Percentiles rank a stretch among this genome's conserved stretches.
Conservation (phyloP, 2,113 vertebrate species). For the Pelusios castaneus region DNA sequence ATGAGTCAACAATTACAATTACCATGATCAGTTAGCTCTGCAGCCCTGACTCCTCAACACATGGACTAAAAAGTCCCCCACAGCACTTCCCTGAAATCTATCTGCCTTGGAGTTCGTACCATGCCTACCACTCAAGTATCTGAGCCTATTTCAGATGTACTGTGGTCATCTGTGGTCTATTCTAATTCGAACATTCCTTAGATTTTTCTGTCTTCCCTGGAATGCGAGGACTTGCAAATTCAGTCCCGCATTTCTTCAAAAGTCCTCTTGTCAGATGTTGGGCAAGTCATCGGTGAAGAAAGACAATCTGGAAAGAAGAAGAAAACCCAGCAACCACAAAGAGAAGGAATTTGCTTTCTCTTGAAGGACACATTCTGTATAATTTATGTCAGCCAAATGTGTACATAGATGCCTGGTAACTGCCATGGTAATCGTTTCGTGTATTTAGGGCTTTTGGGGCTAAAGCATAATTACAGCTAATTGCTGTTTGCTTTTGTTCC, state of each 20-base stretch:
- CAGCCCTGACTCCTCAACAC: neutral
- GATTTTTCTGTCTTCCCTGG: neutral
- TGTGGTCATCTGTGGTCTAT: neutral
- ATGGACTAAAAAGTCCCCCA: neutral
- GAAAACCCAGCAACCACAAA: neutral
- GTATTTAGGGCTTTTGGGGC: slow-evolving; percentile 19
- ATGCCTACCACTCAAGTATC: neutral
- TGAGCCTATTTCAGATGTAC: neutral
- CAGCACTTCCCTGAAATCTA: neutral
- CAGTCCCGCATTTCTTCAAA: neutral
- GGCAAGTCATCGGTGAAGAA: neutral
- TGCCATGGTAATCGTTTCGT: neutral
- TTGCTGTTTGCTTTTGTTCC: slow-evolving; percentile 45
- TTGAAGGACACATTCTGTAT: neutral
- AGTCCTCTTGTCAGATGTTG: neutral
- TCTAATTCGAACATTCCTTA: neutral
- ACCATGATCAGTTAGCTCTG: neutral
- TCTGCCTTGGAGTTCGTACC: neutral
- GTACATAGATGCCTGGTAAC: neutral
- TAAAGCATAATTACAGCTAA: slow-evolving; percentile 42
- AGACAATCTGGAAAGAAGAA: neutral
- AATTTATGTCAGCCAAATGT: neutral
- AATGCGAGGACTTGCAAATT: neutral
- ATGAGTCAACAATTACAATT: neutral
- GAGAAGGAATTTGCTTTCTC: slow-evolving; percentile 33